Conservation (phyloP, 2,797 vertebrate genomes). For the Chrosomus eos region DNA sequence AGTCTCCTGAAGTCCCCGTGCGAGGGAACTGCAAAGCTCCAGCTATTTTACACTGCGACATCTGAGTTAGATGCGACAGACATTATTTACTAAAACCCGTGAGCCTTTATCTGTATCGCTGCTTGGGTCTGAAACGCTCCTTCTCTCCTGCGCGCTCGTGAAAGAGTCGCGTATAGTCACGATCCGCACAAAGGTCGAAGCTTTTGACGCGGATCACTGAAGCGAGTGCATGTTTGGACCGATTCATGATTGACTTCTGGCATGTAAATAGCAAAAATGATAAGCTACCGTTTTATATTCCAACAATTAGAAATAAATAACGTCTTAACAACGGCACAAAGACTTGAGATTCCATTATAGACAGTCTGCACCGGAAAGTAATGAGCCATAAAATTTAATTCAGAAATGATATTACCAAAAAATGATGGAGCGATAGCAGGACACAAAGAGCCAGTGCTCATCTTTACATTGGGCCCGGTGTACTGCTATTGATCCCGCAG, state of each 20-base stretch:
- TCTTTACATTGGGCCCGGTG: constrained; percentile 79
- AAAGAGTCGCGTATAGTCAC: neutral
- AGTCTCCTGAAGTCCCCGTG: constrained; percentile 51
- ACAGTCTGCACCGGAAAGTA: constrained; percentile 87
- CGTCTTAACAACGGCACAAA: constrained; percentile 85
- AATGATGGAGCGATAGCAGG: constrained; percentile 85
- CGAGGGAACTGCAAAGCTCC: constrained; percentile 45
- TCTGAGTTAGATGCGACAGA: constrained; percentile 38
- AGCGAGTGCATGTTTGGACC: constrained; percentile 74
- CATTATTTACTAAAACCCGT: constrained; percentile 32
- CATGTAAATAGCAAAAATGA: constrained; percentile 87
- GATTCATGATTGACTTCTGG: constrained; percentile 81
- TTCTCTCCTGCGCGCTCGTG: neutral
- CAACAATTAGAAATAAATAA: constrained; percentile 91
- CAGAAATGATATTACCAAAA: constrained; percentile 92
- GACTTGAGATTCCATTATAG: constrained; percentile 90
- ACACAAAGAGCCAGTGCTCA: constrained; percentile 80
- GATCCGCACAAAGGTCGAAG: constrained; percentile 20
- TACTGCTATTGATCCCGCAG: constrained; percentile 79
- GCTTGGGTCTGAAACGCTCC: neutral
- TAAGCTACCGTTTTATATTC: constrained; percentile 88
- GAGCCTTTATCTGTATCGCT: constrained; percentile 36
- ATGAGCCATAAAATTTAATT: constrained; percentile 99
- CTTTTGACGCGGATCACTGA: constrained; percentile 51
- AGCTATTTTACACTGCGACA: constrained; percentile 52